phyloP scores from a whole-genome alignment of 2,888 invertebrate species.

The Polydesmus complanatus region DNA sequence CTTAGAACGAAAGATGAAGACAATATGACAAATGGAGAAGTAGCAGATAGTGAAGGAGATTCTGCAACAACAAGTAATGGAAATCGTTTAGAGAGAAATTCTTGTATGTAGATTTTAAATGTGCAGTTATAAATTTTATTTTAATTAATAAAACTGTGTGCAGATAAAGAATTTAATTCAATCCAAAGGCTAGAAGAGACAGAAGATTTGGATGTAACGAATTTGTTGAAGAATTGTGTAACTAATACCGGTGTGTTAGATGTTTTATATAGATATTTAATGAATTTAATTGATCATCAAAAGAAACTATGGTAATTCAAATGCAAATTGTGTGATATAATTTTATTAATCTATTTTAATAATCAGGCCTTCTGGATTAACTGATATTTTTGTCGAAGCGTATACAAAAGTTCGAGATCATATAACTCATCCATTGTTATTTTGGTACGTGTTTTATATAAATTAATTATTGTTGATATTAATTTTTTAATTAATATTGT shows the following conservation, averaged over 20 bases:
- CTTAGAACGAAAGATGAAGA: neutral
- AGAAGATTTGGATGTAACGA: slow-evolving; percentile 26
- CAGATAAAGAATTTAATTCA: neutral
- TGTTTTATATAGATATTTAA: slow-evolving; percentile 16
- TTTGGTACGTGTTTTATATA: slow-evolving; percentile 19
- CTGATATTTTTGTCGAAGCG: slow-evolving; percentile 26
- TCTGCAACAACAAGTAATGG: neutral
- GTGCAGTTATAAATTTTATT: slow-evolving; percentile 15
- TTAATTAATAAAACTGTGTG: slow-evolving; percentile 18
- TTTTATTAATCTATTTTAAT: neutral
- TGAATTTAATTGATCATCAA: slow-evolving; percentile 1
- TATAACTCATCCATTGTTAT: slow-evolving; percentile 38
- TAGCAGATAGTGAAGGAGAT: slow-evolving; percentile 1
- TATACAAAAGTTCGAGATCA: slow-evolving; percentile 37
- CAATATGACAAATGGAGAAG: neutral
- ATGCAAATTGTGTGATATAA: neutral
- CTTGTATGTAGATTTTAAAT: slow-evolving; percentile 6
- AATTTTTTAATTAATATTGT: neutral
- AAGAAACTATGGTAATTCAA: slow-evolving; percentile 1
- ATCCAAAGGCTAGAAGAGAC: slow-evolving; percentile 15
- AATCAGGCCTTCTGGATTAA: slow-evolving; percentile 28
- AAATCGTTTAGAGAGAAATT: neutral
- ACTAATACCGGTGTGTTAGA: slow-evolving; percentile 24
- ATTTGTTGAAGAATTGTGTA: slow-evolving; percentile 24
- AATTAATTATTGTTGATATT: too few species aligned